Conservation (phyloP, 2,797 vertebrate species). For the Sylvilagus floridanus region DNA sequence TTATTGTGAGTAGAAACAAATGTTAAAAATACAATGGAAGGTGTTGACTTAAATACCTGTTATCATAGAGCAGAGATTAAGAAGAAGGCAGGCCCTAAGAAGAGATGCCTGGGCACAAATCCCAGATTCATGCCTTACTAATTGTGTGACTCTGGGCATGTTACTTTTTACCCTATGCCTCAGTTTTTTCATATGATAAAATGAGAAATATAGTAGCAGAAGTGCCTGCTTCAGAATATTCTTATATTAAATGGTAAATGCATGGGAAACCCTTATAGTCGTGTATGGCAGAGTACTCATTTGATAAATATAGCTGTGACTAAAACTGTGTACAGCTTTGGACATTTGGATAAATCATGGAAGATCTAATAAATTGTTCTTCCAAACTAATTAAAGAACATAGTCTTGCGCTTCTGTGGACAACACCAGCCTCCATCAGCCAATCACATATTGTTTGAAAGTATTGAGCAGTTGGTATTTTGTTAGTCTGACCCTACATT, state of each 20-base stretch:
- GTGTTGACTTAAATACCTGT: slow-evolving; percentile 12
- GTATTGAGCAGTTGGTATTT: slow-evolving; percentile 1
- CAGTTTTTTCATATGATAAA: slow-evolving; percentile 6
- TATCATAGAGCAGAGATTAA: background rate
- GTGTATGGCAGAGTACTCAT: background rate
- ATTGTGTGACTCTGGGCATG: background rate
- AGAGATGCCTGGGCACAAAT: background rate
- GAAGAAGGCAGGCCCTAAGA: background rate
- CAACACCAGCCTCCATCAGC: background rate
- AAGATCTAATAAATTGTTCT: background rate
- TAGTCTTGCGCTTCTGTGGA: background rate
- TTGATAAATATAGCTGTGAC: background rate
- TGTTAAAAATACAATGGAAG: background rate
- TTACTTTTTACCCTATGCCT: background rate
- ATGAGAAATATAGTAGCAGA: background rate
- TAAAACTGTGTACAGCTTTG: background rate
- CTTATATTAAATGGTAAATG: background rate
- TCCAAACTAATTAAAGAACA: background rate
- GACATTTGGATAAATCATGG: background rate
- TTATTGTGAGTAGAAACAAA: slow-evolving; percentile 31
- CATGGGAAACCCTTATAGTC: background rate
- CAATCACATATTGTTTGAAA: background rate
- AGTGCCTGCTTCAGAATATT: background rate
- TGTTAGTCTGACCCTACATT: background rate
- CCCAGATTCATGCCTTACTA: background rate